Evolutionary conservation across 1,140 invertebrate species (phyloP).

Genomic region (Lepidurus arcticus): DNA sequence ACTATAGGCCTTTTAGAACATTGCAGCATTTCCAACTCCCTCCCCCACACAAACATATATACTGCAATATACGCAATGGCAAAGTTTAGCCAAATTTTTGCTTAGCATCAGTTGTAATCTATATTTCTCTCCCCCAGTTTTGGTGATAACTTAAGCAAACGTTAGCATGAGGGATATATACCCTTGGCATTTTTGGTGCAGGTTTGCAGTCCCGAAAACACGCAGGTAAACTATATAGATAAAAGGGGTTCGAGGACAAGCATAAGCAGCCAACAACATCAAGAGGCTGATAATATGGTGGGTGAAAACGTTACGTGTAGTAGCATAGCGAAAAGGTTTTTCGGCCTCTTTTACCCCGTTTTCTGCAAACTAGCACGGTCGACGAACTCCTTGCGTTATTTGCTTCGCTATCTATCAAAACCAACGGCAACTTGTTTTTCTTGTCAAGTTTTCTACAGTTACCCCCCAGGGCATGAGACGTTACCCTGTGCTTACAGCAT

Average conservation of each 20-base stretch:
- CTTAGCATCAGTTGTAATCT: background rate
- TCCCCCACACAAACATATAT: too few relatives aligned
- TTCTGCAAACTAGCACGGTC: slow-evolving; percentile 18
- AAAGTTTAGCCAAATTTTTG: background rate
- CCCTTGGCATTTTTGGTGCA: background rate
- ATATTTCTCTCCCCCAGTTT: background rate
- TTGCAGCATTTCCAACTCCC: background rate
- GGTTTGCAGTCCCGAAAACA: background rate
- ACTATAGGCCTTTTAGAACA: background rate
- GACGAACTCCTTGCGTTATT: slow-evolving; percentile 17
- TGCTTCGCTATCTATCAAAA: slow-evolving; percentile 3
- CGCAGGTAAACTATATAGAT: background rate
- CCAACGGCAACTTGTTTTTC: slow-evolving; percentile 15
- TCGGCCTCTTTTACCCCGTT: slow-evolving; percentile 17
- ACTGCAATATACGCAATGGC: background rate
- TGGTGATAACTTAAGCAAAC: slow-evolving; percentile 14
- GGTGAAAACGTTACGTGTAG: slow-evolving; percentile 7
- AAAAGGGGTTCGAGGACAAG: slow-evolving; percentile 17
- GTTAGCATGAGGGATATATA: background rate
- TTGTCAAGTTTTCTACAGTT: background rate
- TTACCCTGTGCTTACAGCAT: background rate
- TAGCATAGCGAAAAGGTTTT: slow-evolving; percentile 7
- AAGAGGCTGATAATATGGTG: slow-evolving; percentile 1
- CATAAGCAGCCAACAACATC: slow-evolving; percentile 1
- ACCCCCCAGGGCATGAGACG: background rate